Conservation (phyloP, 2,888 invertebrate species). For the Drosophila formosana region DNA sequence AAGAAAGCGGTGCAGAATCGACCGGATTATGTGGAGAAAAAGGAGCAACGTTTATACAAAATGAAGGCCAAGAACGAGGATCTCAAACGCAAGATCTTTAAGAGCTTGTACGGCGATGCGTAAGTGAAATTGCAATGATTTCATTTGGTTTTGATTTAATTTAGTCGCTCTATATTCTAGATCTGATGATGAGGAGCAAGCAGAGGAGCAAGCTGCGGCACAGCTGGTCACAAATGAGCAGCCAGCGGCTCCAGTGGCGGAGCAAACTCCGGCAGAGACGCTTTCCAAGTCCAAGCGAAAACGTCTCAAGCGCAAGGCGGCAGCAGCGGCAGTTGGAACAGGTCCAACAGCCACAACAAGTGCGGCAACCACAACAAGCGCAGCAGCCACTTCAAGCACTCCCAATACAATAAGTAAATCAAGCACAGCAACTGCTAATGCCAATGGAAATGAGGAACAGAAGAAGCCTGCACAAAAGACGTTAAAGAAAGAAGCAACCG, state of each 20-base stretch:
- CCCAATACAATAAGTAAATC: neutral
- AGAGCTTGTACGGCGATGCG: conserved; percentile 89
- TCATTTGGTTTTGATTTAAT: neutral
- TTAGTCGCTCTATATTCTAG: conserved; percentile 43
- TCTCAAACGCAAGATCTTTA: conserved; percentile 92
- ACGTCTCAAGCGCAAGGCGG: conserved; percentile 70
- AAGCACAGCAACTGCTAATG: neutral
- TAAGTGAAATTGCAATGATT: conserved; percentile 34
- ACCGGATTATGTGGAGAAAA: conserved; percentile 91
- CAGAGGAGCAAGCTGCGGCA: conserved; percentile 22
- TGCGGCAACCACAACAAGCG: neutral
- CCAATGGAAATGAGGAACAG: neutral
- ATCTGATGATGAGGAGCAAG: conserved; percentile 82
- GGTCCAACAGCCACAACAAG: neutral
- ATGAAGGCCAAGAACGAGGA: conserved; percentile 90
- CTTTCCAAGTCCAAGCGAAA: conserved; percentile 68
- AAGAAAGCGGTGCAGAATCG: conserved; percentile 93
- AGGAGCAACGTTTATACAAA: conserved; percentile 91
- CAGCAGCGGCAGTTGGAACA: conserved; percentile 38
- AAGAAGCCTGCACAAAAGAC: neutral
- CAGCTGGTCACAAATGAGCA: conserved; percentile 6
- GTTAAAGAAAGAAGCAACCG: neutral
- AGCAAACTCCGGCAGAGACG: conserved; percentile 34
- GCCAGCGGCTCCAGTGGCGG: neutral
- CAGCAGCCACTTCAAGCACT: neutral